Evolutionary conservation across 1,140 invertebrate species (phyloP), one percentile per base, ranked within the genome.

Genomic region (Lineus longissimus): DNA sequence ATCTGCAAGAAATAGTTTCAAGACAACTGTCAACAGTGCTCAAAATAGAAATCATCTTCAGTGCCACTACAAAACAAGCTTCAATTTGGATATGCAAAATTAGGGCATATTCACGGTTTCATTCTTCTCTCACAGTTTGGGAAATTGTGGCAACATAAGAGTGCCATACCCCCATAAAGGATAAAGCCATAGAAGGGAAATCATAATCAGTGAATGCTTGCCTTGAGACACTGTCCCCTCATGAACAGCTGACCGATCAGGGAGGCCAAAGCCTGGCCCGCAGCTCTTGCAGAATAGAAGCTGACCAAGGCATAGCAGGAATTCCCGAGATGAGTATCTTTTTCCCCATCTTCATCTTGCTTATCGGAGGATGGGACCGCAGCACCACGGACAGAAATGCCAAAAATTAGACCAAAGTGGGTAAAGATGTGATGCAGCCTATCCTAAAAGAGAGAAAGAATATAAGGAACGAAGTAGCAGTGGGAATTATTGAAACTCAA

Each of bases 231-330:
- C 30, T 61, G 36, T 33, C 63, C 63, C n/a, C 30, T 60, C 27
- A 75, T 51, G 27, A 62, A 51, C 22, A 76, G 36, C 25, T 59
- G 62, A 11, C 66, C 64, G n/a, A 43, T 68, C 13, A 73, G 55
- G 6, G 61, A 31, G 25, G 61, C 64, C 57, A 69, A 68, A 15
- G 74, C 73, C 56, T 31, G 62, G 11, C 59, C 41, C 2, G 74
- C 73, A 54, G 61, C 61, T 54, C 67, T 41, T 22, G 62, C 55
- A 1, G 73, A 70, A 55, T 76, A 77, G 62, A 73, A 77, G 43
- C 70, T 76, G 22, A 77, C 73, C 70, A 77, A 76, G 1, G 71
- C 76, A 67, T 76, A 77, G 55, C 58, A 75, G 0, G 27, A 15
- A 33, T 6, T 15, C 13, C 47, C 62, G n/a, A n/a, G n/a, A n/a